Evolutionary conservation across 2,113 vertebrate species (phyloP).

Genomic region (Caranx melampygus): DNA sequence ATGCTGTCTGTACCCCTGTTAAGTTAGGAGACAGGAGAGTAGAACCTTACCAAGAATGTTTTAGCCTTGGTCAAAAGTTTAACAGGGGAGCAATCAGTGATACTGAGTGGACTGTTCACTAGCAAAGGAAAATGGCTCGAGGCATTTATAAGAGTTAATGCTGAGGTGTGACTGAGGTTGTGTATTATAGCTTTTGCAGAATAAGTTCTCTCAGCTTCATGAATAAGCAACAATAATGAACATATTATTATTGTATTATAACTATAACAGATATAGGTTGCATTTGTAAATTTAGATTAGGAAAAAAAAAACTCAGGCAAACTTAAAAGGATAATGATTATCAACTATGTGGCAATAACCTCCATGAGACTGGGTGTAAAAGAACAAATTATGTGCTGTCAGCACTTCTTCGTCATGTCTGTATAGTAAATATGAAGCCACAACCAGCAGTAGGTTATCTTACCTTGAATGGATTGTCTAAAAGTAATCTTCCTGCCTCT

Average conservation of each 20-base stretch:
- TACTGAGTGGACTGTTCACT: background rate
- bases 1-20: background rate
- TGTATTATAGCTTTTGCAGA: background rate
- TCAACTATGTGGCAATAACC: no score
- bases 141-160: conserved; percentile 1
- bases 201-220: background rate
- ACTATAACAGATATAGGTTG: no score
- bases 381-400: background rate
- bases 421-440: background rate
- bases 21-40: background rate
- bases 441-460: background rate
- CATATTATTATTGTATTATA: no score
- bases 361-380: no score
- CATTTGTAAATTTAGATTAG: no score
- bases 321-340: background rate
- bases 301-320: background rate
- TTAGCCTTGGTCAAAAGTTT: background rate
- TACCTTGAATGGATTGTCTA: background rate
- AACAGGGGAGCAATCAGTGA: background rate
- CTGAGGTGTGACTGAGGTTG: conserved; percentile 13
- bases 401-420: background rate
- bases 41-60: background rate
- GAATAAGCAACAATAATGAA: background rate
- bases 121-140: conserved; percentile 6
- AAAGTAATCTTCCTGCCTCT: background rate